Percentiles rank a stretch among this genome's conserved stretches.
These are phyloP conservation scores for Diaprepes abbreviatus DNA, from an alignment of 2,888 invertebrate species.

Conservation along the genomic window DNA sequence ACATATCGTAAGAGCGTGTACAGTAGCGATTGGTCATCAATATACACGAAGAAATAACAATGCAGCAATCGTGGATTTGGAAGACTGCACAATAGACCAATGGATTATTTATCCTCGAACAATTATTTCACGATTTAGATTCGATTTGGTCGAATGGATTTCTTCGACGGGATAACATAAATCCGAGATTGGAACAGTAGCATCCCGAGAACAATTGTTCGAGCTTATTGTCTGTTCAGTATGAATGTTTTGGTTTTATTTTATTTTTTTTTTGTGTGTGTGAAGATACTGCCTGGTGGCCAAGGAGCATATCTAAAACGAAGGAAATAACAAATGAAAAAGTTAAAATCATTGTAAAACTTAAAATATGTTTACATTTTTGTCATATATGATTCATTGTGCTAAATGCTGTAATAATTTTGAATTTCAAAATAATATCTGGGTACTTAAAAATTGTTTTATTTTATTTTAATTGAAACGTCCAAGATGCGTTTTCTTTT, in stretches of 20 bases:
- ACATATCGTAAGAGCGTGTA: conserved; percentile 58
- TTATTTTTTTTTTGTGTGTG: conserved; percentile 52
- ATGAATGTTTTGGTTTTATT: conserved; percentile 62
- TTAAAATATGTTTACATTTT: too few species aligned
- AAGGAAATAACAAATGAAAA: too few species aligned
- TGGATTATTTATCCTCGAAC: conserved; percentile 53
- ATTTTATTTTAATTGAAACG: too few species aligned
- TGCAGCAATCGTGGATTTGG: conserved; percentile 64
- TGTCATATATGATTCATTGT: too few species aligned
- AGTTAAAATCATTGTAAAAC: too few species aligned
- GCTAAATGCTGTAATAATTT: too few species aligned
- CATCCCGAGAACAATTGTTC: conserved; percentile 68
- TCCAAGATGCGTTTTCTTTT: too few species aligned
- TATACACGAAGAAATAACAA: conserved; percentile 67
- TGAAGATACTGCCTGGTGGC: conserved; percentile 31
- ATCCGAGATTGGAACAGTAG: conserved; percentile 66
- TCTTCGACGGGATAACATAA: conserved; percentile 64
- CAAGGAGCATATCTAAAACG: too few species aligned
- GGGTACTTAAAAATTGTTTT: too few species aligned
- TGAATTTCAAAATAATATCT: too few species aligned
- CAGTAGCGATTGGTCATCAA: conserved; percentile 67
- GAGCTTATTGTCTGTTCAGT: conserved; percentile 66
- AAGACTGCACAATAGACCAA: conserved; percentile 59
- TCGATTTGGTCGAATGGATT: conserved; percentile 55
- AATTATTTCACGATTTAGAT: conserved; percentile 55